Evolutionary conservation across 2,888 invertebrate species (phyloP), one percentile per base, ranked within the genome.

Genomic region (Margaritifera margaritifera): DNA sequence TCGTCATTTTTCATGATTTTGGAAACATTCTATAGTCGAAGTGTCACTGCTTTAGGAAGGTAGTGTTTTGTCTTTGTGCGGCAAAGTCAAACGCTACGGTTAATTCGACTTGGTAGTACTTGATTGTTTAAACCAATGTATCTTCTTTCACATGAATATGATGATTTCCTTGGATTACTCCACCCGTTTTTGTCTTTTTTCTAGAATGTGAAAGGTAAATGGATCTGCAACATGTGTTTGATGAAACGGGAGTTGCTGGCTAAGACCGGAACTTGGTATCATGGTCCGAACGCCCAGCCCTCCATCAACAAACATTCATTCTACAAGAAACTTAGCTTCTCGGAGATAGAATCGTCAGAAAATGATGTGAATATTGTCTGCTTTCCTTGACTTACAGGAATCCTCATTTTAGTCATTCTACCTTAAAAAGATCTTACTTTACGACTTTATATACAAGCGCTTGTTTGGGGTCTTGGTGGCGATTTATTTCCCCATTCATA

Each of bases 201-300:
- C 11, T 65, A 83, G 81, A 72, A 64, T 59, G 76, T 79, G 5
- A 75, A 81, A 62, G 84, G 85, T 11, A 81, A 78, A 69, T 88
- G 88, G 88, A 79, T 82, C 6, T 88, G 88, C 67, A 80, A 77
- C 20, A 80, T 88, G 75, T 88, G 88, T 71, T 79, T 81, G 55
- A 80, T 86, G 78, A 81, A 84, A 64, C 77, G 87, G 53, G 87
- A 88, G 64, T 78, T 85, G 42, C 75, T 82, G 22, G 86, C 86
- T 56, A 85, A 83, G 65, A 87, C 86, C 1, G 88, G 88, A 5
- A 79, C 80, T 11, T 88, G 88, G 88, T 87, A 85, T 73, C 86
- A 87, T 74, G 87, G 87, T 11, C 64, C 69, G 64, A 60, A 70
- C 67, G 63, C 61, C 27, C 61, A 69, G 20, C 73, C 68, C 18